Base-by-base conservation (phyloP, 2,888 invertebrate species). In the Strigamia crassipes region DNA sequence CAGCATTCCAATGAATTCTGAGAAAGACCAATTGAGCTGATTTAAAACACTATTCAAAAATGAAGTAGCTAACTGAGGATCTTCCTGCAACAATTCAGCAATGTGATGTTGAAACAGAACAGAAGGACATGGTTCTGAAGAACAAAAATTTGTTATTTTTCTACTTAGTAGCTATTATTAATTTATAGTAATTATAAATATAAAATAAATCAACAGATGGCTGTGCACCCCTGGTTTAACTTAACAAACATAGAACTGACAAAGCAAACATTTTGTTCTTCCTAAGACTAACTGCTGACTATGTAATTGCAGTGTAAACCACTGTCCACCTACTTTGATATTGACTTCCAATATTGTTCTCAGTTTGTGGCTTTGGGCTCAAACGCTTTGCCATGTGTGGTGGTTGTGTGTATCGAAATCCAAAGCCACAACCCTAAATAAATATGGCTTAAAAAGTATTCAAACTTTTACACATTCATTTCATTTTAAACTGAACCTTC, bases 11-110 rank as follows among this genome's bases (percentile, higher is more conserved):
- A 95, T 93, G 86, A 95, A 95, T 86, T 95, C 95, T 0, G 95
- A 95, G 87, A 95, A 95, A 0, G 94, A 93, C 95, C 95, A 95
- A 88, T 95, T 95, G 6, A 95, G 89, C 85, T 95, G 94, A 86
- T 93, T 94, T 8, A 95, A 89, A 31, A 95, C 89, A 0, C 94
- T 94, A 87, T 94, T 94, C 13, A 95, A 89, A 86, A 93, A 94
- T 0, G 91, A 88, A 0, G 92, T 92, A 0, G 94, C 92, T 23
- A 91, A 89, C 42, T 91, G 91, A 9, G 92, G 91, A 85, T 94
- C 92, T 2, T 89, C 88, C 0, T 89, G 84, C 42, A 95, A 86
- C 80, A 92, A 91, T 13, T 91, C 90, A 56, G 90, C 90, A 66
- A 95, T 90, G 1, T 93, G 89, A 38, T 89, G 86, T 87, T 94